Base-by-base conservation (phyloP, 2,888 invertebrate species). In the Mycogona germanica region DNA sequence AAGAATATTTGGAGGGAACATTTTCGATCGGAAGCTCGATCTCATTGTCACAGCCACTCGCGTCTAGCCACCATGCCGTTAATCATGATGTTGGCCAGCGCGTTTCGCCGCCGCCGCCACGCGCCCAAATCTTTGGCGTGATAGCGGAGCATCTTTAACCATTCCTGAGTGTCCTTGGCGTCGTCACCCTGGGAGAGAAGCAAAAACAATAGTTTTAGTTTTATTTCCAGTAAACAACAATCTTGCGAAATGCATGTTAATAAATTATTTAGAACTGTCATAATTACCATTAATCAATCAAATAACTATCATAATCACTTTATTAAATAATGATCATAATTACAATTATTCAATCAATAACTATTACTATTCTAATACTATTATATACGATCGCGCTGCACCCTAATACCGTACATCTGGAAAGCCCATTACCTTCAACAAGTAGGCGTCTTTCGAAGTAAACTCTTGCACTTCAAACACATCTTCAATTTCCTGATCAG, bases 61-160 rank as follows among this genome's bases (percentile, higher is more conserved):
- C 45, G 44, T 32, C 52, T 44, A n/a, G 52, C 45, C 17, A 60
- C 57, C 60, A 63, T 62, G 41, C 63, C 63, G 52, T 63, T 89
- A 66, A 93, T 91, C 91, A 95, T 93, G 62, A 95, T 93, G 68
- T 95, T 93, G n/a, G 93, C 91, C 63, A 95, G 75, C 5, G 92
- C 95, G 66, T 89, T 91, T 35, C 95, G 78, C 59, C 93, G 76
- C 68, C 85, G 83, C 51, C 93, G 78, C 95, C 95, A 95, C 6
- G 86, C 81, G 56, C 93, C 93, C 62, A 93, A 82, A 55, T 91
- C 87, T 68, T 88, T 87, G 25, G 89, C 86, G 69, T 92, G 89
- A 66, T 84, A 86, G 68, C 92, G 89, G 51, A 95, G 73, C 64
- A 87, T 86, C 21, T 84, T 79, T 70, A 89, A 87, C 93, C 95